Percentiles rank a stretch among this genome's conserved stretches.
Evolutionary conservation across 2,888 invertebrate genomes (phyloP).

Genomic region (Polietes domitor): DNA sequence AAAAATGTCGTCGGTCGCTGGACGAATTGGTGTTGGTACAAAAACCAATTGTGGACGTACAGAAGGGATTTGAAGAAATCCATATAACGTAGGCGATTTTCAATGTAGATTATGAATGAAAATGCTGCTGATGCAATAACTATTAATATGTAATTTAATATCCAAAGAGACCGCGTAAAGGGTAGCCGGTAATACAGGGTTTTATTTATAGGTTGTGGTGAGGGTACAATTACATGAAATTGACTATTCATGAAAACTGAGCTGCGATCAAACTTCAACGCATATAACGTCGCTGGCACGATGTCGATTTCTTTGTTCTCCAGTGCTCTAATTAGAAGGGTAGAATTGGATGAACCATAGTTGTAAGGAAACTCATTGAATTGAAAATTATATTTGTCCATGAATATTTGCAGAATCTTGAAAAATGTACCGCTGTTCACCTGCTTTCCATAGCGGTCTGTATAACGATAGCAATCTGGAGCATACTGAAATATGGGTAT

Average conservation of each 20-base stretch:
- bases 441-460: not conserved
- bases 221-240: conserved; percentile 38
- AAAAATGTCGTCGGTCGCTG: not conserved
- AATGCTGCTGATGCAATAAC: not conserved
- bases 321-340: not conserved
- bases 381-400: conserved; percentile 31
- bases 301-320: not conserved
- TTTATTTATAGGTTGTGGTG: not conserved
- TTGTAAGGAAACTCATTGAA: not conserved
- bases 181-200: conserved; percentile 35
- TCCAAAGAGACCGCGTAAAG: conserved; percentile 26
- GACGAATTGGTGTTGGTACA: conserved; percentile 15
- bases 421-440: conserved; percentile 5
- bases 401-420: conserved; percentile 17
- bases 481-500: not conserved
- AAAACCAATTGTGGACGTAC: not conserved
- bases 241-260: not conserved
- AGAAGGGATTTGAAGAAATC: conserved; percentile 8
- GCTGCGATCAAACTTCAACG: not conserved
- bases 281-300: not conserved
- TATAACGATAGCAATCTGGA: conserved; percentile 15
- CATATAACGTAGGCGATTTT: not conserved
- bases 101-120: not conserved
- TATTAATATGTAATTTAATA: not conserved
- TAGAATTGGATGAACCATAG: not conserved